Evolutionary conservation across 1,140 invertebrate species (phyloP).

Genomic region (Leptinotarsa undecemlineata): DNA sequence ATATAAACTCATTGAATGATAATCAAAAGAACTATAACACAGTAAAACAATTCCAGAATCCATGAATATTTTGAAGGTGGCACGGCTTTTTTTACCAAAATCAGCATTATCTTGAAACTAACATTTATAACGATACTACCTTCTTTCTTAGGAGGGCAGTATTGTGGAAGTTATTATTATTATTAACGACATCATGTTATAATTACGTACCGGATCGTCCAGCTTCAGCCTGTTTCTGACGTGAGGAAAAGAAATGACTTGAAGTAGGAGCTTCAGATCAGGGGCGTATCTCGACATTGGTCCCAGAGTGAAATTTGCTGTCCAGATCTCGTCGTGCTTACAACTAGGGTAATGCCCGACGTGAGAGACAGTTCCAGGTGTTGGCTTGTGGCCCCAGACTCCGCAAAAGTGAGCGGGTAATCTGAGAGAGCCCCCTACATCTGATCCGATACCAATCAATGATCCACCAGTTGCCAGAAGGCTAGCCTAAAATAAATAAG

Average conservation of each 20-base stretch:
- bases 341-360: conserved; percentile 55
- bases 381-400: conserved; percentile 82
- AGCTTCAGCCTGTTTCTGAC: conserved; percentile 34
- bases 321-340: conserved; percentile 36
- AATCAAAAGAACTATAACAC: too few species aligned
- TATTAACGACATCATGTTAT: background rate
- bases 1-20: too few species aligned
- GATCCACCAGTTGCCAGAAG: conserved; percentile 75
- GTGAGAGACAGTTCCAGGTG: conserved; percentile 64
- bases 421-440: conserved; percentile 82
- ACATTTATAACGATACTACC: too few species aligned
- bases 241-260: conserved; percentile 53
- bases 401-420: conserved; percentile 86
- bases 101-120: too few species aligned
- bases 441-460: conserved; percentile 78
- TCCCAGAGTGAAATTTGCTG: conserved; percentile 67
- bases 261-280: conserved; percentile 76
- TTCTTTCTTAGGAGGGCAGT: too few species aligned
- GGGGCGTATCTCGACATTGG: conserved; percentile 76
- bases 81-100: too few species aligned
- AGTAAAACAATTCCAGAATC: too few species aligned
- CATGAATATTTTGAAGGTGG: too few species aligned
- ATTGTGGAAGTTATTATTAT: too few species aligned
- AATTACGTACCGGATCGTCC: conserved; percentile 36
- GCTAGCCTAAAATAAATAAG: conserved; percentile 58